Conservation (phyloP, 1,140 invertebrate species). For the Atopsyche davidsoni region DNA sequence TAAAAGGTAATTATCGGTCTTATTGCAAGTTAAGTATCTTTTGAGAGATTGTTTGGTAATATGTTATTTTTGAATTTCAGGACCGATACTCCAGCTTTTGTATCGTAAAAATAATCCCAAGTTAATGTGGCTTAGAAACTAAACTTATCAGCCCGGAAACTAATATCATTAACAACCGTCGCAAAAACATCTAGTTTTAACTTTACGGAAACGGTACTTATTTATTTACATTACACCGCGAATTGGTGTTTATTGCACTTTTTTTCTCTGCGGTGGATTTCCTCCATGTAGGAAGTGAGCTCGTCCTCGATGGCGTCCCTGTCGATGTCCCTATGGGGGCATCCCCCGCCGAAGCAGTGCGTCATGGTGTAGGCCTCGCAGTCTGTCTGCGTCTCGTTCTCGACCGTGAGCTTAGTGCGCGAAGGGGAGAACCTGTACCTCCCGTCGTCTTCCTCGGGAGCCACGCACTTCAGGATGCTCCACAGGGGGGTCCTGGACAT, state of each 20-base stretch:
- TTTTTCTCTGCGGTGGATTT: slow-evolving; percentile 23
- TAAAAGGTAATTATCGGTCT: no score
- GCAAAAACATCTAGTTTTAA: no score
- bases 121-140: no score
- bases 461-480: slow-evolving; percentile 18
- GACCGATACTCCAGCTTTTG: no score
- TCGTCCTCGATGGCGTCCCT: slow-evolving; percentile 21
- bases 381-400: slow-evolving; percentile 27
- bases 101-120: no score
- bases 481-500: slow-evolving; percentile 2
- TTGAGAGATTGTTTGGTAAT: no score
- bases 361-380: slow-evolving; percentile 17
- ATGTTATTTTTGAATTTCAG: no score
- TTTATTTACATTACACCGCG: slow-evolving; percentile 2
- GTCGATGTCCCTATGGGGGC: slow-evolving; percentile 3
- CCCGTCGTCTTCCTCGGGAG: not conserved
- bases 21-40: no score
- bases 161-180: no score
- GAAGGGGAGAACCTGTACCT: slow-evolving; percentile 9
- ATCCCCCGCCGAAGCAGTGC: not conserved
- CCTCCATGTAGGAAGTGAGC: slow-evolving; percentile 27
- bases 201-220: no score
- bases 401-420: slow-evolving; percentile 16
- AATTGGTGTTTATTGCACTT: slow-evolving; percentile 9
- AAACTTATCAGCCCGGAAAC: no score